Percentiles rank a stretch among this genome's conserved stretches.
phyloP scores from a whole-genome alignment of 37 sponge, comb jelly and placozoan species.

The Haliclona indistincta region DNA sequence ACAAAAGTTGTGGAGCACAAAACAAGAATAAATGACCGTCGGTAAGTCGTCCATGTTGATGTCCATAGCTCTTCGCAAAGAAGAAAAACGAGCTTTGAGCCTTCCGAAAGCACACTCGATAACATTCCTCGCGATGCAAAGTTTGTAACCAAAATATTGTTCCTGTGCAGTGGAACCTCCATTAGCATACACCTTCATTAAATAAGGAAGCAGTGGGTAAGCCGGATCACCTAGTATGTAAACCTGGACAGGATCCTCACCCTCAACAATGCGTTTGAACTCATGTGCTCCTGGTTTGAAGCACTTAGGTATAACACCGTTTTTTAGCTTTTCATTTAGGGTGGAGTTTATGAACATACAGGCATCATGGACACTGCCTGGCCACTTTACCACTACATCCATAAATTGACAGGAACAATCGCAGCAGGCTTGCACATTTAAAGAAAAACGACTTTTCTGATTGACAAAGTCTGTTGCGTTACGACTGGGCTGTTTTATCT shows the following conservation, averaged over 20 bases:
- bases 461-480: conserved; percentile 18
- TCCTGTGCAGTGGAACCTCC: conserved; percentile 21
- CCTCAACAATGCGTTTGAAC: no score
- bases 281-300: no score
- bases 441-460: no score
- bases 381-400: no score
- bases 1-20: conserved; percentile 38
- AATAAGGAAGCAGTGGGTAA: conserved; percentile 25
- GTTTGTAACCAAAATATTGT: conserved; percentile 33
- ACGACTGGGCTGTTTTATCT: conserved; percentile 8
- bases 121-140: conserved; percentile 22
- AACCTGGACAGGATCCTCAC: no score
- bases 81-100: conserved; percentile 27
- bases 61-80: conserved; percentile 18
- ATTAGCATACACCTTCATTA: conserved; percentile 43
- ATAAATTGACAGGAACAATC: no score
- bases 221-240: no score
- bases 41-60: conserved; percentile 36
- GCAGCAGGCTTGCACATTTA: no score
- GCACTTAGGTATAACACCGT: no score
- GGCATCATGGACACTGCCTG: no score
- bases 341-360: no score
- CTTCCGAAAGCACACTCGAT: conserved; percentile 52
- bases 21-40: conserved; percentile 20
- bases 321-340: no score